Evolutionary conservation across 2,888 invertebrate species (phyloP).

Genomic region (Phaonia tiefii): DNA sequence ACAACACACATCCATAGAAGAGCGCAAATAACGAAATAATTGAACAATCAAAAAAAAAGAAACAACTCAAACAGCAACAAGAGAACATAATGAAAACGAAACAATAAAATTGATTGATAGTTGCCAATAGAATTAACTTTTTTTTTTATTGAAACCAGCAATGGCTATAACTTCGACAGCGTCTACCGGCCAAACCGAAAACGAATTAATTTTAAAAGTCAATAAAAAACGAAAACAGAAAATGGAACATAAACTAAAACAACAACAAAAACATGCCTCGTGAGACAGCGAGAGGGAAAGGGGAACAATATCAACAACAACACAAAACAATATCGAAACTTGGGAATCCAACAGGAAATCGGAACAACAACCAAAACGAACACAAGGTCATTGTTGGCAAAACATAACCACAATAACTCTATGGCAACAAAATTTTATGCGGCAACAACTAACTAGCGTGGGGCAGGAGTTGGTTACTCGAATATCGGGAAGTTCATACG

Average conservation of each 20-base stretch:
- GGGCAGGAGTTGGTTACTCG: too few relatives aligned
- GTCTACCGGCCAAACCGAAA: constrained; percentile 38
- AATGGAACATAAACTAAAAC: neutral
- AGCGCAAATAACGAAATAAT: constrained; percentile 28
- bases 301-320: neutral
- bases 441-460: too few relatives aligned
- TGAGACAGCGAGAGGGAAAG: too few relatives aligned
- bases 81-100: constrained; percentile 18
- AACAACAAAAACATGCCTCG: too few relatives aligned
- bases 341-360: constrained; percentile 63
- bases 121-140: constrained; percentile 59
- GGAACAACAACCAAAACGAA: constrained; percentile 42
- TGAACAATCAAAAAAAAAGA: constrained; percentile 5
- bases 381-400: constrained; percentile 61
- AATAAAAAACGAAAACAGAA: constrained; percentile 17
- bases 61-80: constrained; percentile 22
- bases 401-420: neutral
- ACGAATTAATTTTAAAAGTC: constrained; percentile 56
- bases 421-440: neutral
- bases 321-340: constrained; percentile 26
- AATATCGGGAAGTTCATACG: too few relatives aligned
- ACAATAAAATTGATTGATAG: constrained; percentile 61
- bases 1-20: constrained; percentile 15
- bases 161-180: too few relatives aligned
- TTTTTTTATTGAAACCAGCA: neutral